Evolutionary conservation across 2,888 invertebrate genomes (phyloP).

Genomic region (Rhyacophila evoluta): DNA sequence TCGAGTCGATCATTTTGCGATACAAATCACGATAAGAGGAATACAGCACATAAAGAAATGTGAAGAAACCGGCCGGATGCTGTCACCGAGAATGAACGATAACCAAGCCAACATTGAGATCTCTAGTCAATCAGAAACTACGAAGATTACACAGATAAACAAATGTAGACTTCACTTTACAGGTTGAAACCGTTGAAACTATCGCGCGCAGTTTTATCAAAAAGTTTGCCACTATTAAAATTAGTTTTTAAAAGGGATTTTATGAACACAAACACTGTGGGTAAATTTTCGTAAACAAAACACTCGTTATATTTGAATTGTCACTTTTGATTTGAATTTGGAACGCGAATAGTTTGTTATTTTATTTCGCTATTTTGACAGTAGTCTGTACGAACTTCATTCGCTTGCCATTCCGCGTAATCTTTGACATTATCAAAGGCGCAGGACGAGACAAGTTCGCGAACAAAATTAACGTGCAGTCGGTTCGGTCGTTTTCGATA

Average conservation of each 20-base stretch:
- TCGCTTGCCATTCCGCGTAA: conserved; percentile 41
- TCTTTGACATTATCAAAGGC: conserved; percentile 48
- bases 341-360: neutral
- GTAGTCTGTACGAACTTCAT: conserved; percentile 10
- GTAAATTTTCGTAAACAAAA: neutral
- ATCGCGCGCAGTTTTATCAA: neutral
- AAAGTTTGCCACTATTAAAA: neutral
- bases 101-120: conserved; percentile 1
- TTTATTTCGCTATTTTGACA: neutral
- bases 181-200: conserved; percentile 19
- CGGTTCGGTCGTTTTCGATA: conserved; percentile 15
- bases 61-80: conserved; percentile 5
- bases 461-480: conserved; percentile 13
- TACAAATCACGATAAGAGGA: conserved; percentile 3
- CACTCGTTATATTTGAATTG: neutral
- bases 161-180: neutral
- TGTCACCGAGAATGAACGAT: conserved; percentile 21
- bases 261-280: neutral
- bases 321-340: neutral
- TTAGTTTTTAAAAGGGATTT: neutral
- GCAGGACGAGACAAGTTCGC: conserved; percentile 23
- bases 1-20: conserved; percentile 9
- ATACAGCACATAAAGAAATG: conserved; percentile 4
- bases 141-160: conserved; percentile 26
- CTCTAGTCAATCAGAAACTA: conserved; percentile 10